Base-by-base conservation (phyloP, 2,888 invertebrate genomes). In the Prosopocoilus inquinatus region DNA sequence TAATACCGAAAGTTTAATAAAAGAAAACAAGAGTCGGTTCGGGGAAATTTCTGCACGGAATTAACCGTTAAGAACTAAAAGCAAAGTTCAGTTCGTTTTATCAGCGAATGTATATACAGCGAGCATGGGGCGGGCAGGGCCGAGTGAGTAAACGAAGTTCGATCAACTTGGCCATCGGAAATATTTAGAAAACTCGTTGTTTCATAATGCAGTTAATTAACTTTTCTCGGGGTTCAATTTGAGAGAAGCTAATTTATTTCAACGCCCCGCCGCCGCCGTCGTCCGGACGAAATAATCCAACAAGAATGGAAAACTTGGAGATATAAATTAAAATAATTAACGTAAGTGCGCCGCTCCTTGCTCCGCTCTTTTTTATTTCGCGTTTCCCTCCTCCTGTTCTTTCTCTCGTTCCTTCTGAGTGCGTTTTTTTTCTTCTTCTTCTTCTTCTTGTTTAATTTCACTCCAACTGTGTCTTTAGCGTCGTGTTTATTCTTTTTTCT, bases 301-400 rank as follows among this genome's bases (percentile, higher is more conserved):
- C 61, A 61, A 63, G 64, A 67, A 66, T 57, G 64, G 64, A 66
- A 67, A 66, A 66, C 61, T 62, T 62, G 59, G 59, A 65, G 65
- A 67, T 69, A 70, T 69, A 69, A 70, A 70, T 70, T 71, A 68
- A 69, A 70, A 70, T 70, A 70, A 70, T 70, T 70, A 70, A 66
- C 67, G 64, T 63, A 61, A 67, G 66, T 67, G 65, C 63, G 65
- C 67, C 63, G 65, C 67, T 67, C 59, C 59, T 64, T 62, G 58
- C 50, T 59, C 57, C 55, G 53, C 57, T 47, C 55, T 64, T 63
- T 64, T 64, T 64, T 65, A 61, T 56, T n/a, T n/a, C 54, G 57
- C 60, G 53, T 45, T 52, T 36, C 36, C 32, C 45, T 44, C 32
- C 45, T 44, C 34, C 50, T 20, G 15, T 48, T 32, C 35, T 48